phyloP scores from a whole-genome alignment of 2,113 vertebrate genomes.

The Centrocercus urophasianus region DNA sequence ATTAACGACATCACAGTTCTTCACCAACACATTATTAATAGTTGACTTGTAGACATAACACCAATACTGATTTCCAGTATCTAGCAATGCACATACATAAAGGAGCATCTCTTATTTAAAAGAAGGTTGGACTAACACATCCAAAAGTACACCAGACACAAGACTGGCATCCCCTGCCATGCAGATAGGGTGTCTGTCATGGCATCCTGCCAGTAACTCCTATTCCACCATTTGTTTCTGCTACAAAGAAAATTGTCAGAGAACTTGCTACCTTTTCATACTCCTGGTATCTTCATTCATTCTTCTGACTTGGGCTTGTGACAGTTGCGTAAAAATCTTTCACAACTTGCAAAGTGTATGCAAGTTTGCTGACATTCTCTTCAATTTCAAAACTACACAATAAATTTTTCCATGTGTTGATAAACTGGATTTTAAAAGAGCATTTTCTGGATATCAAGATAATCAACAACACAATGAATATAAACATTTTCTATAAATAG shows the following conservation, averaged over 20 bases:
- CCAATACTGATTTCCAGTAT: not conserved
- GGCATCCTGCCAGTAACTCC: not conserved
- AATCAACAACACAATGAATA: conserved; percentile 84
- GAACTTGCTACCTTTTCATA: conserved; percentile 59
- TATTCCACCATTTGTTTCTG: conserved; percentile 32
- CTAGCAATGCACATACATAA: not conserved
- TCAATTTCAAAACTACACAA: conserved; percentile 44
- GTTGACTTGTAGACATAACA: not conserved
- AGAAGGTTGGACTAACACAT: not conserved
- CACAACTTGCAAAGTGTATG: conserved; percentile 18
- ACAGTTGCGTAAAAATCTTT: not conserved
- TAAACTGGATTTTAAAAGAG: conserved; percentile 63
- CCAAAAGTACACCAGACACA: not conserved
- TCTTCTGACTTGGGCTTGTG: conserved; percentile 43
- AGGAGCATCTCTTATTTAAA: not conserved
- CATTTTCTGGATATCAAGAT: conserved; percentile 76
- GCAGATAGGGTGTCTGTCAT: not conserved
- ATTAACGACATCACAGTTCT: not conserved
- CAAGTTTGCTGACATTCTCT: conserved; percentile 34
- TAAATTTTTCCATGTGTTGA: conserved; percentile 52
- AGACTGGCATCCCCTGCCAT: not conserved
- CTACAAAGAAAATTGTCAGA: conserved; percentile 36
- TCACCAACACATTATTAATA: not conserved
- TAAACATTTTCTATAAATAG: conserved; percentile 85
- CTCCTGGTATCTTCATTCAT: conserved; percentile 62